phyloP scores from a whole-genome alignment of 2,113 vertebrate species.

The Aspiorhynchus laticeps region DNA sequence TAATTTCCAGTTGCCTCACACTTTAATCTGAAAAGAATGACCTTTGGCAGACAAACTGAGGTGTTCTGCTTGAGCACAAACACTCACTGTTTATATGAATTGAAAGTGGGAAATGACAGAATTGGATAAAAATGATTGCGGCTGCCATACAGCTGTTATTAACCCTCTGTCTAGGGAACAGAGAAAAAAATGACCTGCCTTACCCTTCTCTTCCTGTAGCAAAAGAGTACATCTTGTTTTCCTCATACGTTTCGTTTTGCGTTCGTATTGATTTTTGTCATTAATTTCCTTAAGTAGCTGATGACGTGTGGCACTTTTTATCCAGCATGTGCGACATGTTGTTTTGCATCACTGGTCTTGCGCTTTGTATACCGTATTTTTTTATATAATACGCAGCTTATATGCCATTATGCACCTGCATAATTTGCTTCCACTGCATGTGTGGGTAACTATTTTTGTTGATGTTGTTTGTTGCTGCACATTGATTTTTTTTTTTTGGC shows the following conservation, averaged over 20 bases:
- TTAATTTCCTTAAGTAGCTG: neutral
- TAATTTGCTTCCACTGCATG: conserved; percentile 39
- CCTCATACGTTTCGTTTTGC: neutral
- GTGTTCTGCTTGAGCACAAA: conserved; percentile 33
- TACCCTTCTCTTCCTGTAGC: conserved; percentile 28
- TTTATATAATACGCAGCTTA: neutral
- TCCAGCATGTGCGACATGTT: conserved; percentile 8
- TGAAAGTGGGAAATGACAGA: conserved; percentile 36
- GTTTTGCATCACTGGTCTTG: conserved; percentile 1
- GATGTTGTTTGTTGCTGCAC: conserved; percentile 22
- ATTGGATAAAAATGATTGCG: conserved; percentile 34
- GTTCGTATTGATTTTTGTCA: neutral
- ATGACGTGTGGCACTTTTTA: neutral
- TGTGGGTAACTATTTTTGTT: neutral
- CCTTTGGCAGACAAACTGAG: conserved; percentile 21
- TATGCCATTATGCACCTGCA: neutral
- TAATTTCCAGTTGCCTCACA: conserved; percentile 2
- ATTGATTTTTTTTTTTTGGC: neutral
- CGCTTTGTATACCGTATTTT: neutral
- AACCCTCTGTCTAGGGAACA: conserved; percentile 15
- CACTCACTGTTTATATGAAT: conserved; percentile 34
- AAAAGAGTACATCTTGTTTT: conserved; percentile 13
- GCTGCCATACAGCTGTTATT: conserved; percentile 5
- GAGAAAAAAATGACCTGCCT: neutral
- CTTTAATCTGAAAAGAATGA: conserved; percentile 23